phyloP scores from a whole-genome alignment of 2,888 invertebrate species.

The Agrotis segetum region DNA sequence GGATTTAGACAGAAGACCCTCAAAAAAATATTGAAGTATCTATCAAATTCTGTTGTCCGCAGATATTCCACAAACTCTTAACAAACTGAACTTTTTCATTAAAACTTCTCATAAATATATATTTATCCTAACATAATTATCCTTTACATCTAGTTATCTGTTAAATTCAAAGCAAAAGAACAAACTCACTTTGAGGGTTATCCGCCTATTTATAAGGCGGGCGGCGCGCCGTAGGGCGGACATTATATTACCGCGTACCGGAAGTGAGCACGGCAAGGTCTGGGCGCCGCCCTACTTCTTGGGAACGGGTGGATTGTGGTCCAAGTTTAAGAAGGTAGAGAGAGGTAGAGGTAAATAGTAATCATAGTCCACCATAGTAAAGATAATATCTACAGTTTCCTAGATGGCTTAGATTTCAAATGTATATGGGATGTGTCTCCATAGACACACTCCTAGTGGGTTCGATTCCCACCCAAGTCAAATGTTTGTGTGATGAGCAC shows the following conservation, averaged over 20 bases:
- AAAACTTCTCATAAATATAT: too few species aligned
- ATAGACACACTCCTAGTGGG: too few species aligned
- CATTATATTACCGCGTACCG: slow-evolving; percentile 57
- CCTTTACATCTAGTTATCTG: too few species aligned
- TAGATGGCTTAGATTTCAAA: background rate
- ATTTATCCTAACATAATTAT: background rate
- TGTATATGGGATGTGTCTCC: background rate
- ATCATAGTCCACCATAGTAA: background rate
- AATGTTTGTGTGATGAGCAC: too few species aligned
- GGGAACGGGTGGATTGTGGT: background rate
- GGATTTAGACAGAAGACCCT: too few species aligned
- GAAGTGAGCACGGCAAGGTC: slow-evolving; percentile 58
- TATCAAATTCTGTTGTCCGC: too few species aligned
- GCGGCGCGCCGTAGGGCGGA: slow-evolving; percentile 39
- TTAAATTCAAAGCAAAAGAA: background rate
- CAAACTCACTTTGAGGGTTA: slow-evolving; percentile 26
- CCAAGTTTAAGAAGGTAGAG: slow-evolving; percentile 4
- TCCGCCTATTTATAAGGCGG: slow-evolving; percentile 25
- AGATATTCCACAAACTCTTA: too few species aligned
- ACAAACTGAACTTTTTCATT: too few species aligned
- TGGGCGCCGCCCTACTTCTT: slow-evolving; percentile 44
- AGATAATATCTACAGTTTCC: background rate
- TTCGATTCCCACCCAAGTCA: too few species aligned
- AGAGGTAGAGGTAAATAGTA: background rate
- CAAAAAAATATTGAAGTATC: too few species aligned